Evolutionary conservation across 2,113 vertebrate genomes (phyloP), one percentile per base, ranked within the genome.

Genomic region (Pholis gunnellus): DNA sequence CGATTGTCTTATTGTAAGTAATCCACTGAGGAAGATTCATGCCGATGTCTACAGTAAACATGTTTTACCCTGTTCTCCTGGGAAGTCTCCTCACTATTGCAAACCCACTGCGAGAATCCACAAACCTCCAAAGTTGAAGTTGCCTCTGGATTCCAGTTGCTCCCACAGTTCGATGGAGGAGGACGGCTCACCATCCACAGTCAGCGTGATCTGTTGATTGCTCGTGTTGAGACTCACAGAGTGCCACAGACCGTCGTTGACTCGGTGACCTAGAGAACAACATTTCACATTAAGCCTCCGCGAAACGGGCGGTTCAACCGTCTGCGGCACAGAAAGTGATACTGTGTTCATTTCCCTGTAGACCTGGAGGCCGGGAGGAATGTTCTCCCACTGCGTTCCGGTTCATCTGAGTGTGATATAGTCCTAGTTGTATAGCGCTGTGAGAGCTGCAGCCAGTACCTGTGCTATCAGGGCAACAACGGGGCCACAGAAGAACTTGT

Each of bases 211-310:
- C 66, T 96, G 97, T 29, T 95, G 95, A 71, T 95, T 95, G 82
- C 96, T 95, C n/a, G 96, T 93, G 3, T 93, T 95, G 75, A 99
- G 95, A 85, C 92, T 96, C 66, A 99, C 95, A 0, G 96, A 94
- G 92, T 99, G 98, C 98, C 98, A 99, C 72, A 98, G 91, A 1
- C 98, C 98, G 3, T 99, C 97, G 0, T 96, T 96, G 76, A 99
- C 95, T 72, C 75, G 89, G 72, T 93, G 95, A 82, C 97, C 98
- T 99, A 79, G 63, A 84, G 89, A 73, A 22, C 67, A 20, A 88
- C 7, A 5, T 8, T 46, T 57, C 54, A 81, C 34, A 11, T 77
- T 57, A 27, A 38, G 50, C 4, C 18, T 27, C 29, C 5, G 6
- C 29, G 13, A 27, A 48, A 48, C 61, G 31, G 31, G 59, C 54